A percentile compares a stretch with the other conserved stretches of the same genome.
Conservation (phyloP, 2,888 invertebrate genomes). For the Gymnosoma rotundatum region DNA sequence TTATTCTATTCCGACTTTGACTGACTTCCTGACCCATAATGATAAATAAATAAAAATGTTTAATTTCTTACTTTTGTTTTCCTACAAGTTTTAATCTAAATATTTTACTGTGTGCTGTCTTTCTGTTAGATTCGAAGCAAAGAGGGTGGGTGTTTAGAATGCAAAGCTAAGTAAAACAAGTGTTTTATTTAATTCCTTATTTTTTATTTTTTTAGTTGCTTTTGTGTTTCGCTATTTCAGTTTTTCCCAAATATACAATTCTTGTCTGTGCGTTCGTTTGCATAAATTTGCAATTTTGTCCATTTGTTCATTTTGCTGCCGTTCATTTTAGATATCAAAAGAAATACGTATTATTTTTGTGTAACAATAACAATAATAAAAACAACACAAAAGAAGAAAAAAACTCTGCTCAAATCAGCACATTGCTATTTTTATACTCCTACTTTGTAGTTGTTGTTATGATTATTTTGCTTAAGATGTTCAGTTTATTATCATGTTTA, state of each 20-base stretch:
- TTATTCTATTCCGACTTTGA: too few relatives aligned
- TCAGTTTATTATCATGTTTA: conserved; percentile 28
- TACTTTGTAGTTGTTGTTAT: conserved; percentile 1
- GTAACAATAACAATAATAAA: neutral
- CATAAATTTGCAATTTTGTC: conserved; percentile 56
- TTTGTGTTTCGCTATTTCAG: neutral
- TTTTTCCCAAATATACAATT: neutral
- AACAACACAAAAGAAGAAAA: neutral
- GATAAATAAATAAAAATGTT: too few relatives aligned
- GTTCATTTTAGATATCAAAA: neutral
- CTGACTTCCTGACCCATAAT: too few relatives aligned
- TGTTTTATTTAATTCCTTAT: conserved; percentile 30
- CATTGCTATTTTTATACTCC: neutral
- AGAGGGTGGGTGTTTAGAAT: neutral
- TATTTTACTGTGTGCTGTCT: too few relatives aligned
- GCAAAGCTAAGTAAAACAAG: conserved; percentile 1
- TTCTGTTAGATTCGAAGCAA: too few relatives aligned
- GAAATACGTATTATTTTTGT: conserved; percentile 6
- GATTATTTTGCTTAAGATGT: conserved; percentile 43
- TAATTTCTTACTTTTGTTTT: too few relatives aligned
- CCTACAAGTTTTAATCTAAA: too few relatives aligned
- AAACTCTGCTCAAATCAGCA: neutral
- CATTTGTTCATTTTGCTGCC: neutral
- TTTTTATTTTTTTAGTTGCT: neutral
- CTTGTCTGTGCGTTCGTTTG: conserved; percentile 39